Evolutionary conservation across 2,113 vertebrate species (phyloP).

Genomic region (Syrmaticus mikado): DNA sequence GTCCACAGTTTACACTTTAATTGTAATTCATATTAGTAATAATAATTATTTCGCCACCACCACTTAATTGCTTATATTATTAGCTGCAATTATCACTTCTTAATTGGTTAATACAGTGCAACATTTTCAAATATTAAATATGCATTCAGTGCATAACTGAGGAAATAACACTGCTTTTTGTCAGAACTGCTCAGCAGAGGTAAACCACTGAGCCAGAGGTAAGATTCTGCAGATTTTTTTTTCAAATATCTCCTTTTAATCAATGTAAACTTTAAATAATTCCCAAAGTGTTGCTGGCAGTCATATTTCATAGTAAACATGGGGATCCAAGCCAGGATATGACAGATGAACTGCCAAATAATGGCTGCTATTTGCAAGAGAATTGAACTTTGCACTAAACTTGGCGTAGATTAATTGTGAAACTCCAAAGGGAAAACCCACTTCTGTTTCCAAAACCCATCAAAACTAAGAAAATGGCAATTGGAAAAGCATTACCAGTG

Average conservation of each 20-base stretch:
- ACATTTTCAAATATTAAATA: not conserved
- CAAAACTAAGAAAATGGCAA: slow-evolving; percentile 8
- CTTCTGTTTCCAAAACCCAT: slow-evolving; percentile 49
- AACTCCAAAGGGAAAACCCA: slow-evolving; percentile 53
- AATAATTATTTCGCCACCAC: not conserved
- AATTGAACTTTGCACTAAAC: slow-evolving; percentile 69
- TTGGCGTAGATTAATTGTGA: slow-evolving; percentile 56
- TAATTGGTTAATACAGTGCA: not conserved
- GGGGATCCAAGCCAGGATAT: slow-evolving; percentile 59
- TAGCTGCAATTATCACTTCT: slow-evolving; percentile 2
- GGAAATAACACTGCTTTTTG: not conserved
- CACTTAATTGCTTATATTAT: not conserved
- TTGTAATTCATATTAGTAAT: not conserved
- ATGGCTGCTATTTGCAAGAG: slow-evolving; percentile 67
- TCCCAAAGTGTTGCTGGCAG: slow-evolving; percentile 44
- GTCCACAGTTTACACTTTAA: not conserved
- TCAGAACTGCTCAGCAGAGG: not conserved
- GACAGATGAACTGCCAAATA: slow-evolving; percentile 66
- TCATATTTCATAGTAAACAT: slow-evolving; percentile 54
- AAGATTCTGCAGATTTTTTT: not conserved
- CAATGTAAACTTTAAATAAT: slow-evolving; percentile 35
- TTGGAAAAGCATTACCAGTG: not conserved
- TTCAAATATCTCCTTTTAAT: not conserved
- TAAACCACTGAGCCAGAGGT: not conserved
- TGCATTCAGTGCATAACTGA: not conserved